Evolutionary conservation across 2,797 vertebrate species (phyloP), one percentile per base, ranked within the genome.

Genomic region (Dromococcyx pavoninus): DNA sequence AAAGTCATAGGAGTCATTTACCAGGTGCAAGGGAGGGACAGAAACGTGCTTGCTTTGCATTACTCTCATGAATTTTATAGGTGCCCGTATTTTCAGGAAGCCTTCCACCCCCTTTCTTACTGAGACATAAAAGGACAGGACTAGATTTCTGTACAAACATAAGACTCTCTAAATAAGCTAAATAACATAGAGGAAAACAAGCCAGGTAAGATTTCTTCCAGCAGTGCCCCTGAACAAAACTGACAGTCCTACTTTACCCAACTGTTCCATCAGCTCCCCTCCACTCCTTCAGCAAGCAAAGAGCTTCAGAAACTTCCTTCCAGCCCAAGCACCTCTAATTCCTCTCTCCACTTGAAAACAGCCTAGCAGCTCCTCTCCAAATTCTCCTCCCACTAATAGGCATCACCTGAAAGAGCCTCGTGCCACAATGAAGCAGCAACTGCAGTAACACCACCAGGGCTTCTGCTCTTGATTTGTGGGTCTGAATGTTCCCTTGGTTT

Each of bases 11-110:
- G 6, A 24, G 11, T 28, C 5, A 17, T 8, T 43, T 23, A 39
- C 4, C 15, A 53, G 14, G 11, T 5, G 62, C 15, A 39, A 22
- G 2, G 1, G 2, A 12, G 14, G 61, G 33, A 41, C 8, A 16
- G 19, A 37, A 43, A 43, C 7, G 27, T 27, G 24, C 2, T 17
- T 22, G 2, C n/a, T n/a, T 53, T 21, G 8, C 9, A 41, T 37
- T 19, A 9, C 23, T 53, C 19, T 15, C 13, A 33, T 0, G 0
- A 2, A 23, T 71, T 73, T 86, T 30, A 17, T 2, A 12, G 1
- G 1, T 22, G 9, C 24, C 10, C 14, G 1, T 6, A 3, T 22
- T 73, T 71, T 17, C 37, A 39, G 7, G 24, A 69, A 51, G 30
- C 1, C 14, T 28, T 62, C 10, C 7, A 7, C 2, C 8, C 3